Evolutionary conservation across 2,797 vertebrate species (phyloP), one percentile per base, ranked within the genome.

Genomic region (Remorina albescens): DNA sequence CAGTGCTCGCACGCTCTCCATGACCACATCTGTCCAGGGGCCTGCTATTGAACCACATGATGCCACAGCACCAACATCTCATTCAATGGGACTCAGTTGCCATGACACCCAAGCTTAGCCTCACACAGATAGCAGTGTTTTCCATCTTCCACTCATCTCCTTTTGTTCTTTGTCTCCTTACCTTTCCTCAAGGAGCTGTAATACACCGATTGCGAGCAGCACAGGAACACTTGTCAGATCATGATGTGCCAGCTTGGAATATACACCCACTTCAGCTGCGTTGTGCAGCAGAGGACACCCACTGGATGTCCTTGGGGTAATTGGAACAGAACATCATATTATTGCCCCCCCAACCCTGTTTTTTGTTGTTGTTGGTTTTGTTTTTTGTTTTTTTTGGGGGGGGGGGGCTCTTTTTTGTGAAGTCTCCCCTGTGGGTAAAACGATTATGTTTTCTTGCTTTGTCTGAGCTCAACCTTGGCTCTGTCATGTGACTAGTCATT

Each of bases 381-480:
- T 53, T 61, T 41, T 53, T 61, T 41, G 50, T 67, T 53, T 61
- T 42, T 54, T 47, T 68, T 37, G 44, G 62, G 69, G 67, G 62
- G 69, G 67, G 32, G 44, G 62, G 69, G 67, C 39, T 60, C 56
- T 74, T 57, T 77, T 76, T 74, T 67, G 74, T 72, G 67, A 78
- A 76, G 77, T 74, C 57, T 69, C 78, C 72, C 74, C 64, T 21
- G 36, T 68, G 68, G 70, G 71, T 84, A 81, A 66, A 62, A 70
- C 69, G 8, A 81, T 78, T 18, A 67, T 75, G 72, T 88, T 82
- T 80, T 69, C 34, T 63, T 62, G 76, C 82, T 87, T 86, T 84
- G 86, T 88, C 73, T 87, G 88, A 65, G 76, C 62, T 86, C 89
- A 89, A 92, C 90, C 88, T 89, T 91, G 90, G 79, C 83, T 67